Conservation (phyloP, 2,113 vertebrate genomes). For the Myotis brandtii region DNA sequence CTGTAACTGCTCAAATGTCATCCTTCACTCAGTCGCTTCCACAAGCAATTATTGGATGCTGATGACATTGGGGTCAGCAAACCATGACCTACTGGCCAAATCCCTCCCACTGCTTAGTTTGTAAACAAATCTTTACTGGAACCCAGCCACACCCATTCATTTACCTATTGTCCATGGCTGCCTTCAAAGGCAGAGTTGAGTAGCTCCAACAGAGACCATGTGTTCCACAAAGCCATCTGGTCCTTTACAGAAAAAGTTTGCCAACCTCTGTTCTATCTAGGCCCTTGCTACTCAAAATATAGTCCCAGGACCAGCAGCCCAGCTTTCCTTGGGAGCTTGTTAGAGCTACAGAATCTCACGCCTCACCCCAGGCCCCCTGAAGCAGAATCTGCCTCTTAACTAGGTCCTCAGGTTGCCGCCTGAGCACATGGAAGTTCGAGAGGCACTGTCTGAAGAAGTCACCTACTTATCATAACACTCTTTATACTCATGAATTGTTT, state of each 20-base stretch:
- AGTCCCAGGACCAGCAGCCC: neutral
- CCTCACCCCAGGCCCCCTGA: neutral
- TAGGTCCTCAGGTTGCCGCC: neutral
- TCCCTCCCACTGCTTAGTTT: neutral
- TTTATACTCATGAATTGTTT: neutral
- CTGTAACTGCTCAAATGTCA: neutral
- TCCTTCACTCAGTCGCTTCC: neutral
- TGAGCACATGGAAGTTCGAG: neutral
- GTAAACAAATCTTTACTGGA: neutral
- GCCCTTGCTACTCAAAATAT: neutral
- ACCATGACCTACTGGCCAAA: neutral
- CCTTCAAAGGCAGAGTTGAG: slow-evolving; percentile 33
- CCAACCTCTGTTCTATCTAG: neutral
- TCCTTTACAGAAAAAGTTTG: slow-evolving; percentile 2
- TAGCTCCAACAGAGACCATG: neutral
- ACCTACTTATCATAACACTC: neutral
- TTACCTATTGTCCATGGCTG: neutral
- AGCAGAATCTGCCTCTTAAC: neutral
- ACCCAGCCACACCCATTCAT: neutral
- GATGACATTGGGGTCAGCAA: neutral
- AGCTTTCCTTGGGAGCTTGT: neutral
- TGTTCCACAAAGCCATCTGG: neutral
- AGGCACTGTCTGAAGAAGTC: neutral
- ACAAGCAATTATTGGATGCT: neutral
- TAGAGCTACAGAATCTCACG: neutral